Evolutionary conservation across 2,113 vertebrate species (phyloP).

Genomic region (Gobius niger): DNA sequence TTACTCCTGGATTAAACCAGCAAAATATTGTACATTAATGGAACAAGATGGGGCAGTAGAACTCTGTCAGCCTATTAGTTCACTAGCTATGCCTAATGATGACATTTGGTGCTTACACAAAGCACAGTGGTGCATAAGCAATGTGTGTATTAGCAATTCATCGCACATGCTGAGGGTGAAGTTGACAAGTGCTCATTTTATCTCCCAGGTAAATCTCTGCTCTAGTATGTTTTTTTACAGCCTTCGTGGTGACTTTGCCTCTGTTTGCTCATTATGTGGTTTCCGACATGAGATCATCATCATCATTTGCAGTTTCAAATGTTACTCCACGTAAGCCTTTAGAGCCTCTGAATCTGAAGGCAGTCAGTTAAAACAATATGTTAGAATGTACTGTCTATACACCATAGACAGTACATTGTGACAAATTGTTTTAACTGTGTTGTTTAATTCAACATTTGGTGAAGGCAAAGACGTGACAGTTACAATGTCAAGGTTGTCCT

Average conservation of each 20-base stretch:
- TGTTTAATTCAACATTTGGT: too few species aligned
- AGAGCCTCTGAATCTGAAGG: too few species aligned
- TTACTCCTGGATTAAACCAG: not conserved
- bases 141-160: constrained; percentile 28
- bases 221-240: not conserved
- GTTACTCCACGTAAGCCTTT: too few species aligned
- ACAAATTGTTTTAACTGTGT: too few species aligned
- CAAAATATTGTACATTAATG: too few species aligned
- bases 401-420: too few species aligned
- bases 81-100: constrained; percentile 10
- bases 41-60: not conserved
- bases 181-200: constrained; percentile 33
- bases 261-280: constrained; percentile 40
- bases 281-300: constrained; percentile 32
- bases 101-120: constrained; percentile 23
- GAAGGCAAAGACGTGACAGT: too few species aligned
- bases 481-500: too few species aligned
- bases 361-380: too few species aligned
- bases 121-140: constrained; percentile 18
- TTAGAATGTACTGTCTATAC: too few species aligned
- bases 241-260: constrained; percentile 31
- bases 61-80: constrained; percentile 23
- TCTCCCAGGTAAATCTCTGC: constrained; percentile 24
- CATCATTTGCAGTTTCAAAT: too few species aligned
- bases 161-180: constrained; percentile 20